phyloP scores from a whole-genome alignment of 2,888 invertebrate genomes.

The Oligia fasciuncula region DNA sequence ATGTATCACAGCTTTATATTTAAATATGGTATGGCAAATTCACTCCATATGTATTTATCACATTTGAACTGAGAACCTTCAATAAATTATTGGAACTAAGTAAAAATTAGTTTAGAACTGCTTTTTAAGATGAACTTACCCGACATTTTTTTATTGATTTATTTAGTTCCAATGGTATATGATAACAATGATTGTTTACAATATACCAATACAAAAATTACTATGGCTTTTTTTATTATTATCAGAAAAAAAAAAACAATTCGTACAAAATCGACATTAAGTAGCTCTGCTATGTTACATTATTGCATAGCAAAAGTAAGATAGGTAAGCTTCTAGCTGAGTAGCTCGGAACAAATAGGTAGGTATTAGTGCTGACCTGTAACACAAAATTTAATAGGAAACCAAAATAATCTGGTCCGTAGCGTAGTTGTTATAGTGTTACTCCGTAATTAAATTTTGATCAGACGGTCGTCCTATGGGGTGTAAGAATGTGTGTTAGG shows the following conservation, averaged over 20 bases:
- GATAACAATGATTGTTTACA: not conserved
- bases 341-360: not conserved
- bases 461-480: not conserved
- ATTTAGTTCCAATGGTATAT: not conserved
- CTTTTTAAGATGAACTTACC: constrained; percentile 26
- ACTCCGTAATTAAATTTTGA: not conserved
- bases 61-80: not conserved
- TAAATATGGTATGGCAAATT: not conserved
- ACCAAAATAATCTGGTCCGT: not conserved
- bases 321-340: too few species aligned
- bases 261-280: not conserved
- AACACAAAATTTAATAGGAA: not conserved
- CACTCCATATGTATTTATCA: not conserved
- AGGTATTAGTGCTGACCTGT: too few species aligned
- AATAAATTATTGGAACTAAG: not conserved
- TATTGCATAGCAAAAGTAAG: not conserved
- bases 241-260: not conserved
- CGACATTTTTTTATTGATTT: not conserved
- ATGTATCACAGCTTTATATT: not conserved
- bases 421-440: not conserved
- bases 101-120: not conserved
- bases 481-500: not conserved
- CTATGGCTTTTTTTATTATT: not conserved
- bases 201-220: not conserved
- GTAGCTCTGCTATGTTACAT: not conserved